These are phyloP conservation scores for Epizoanthus stellaris DNA, from an alignment of 92 coral and sea anemone genomes.

Conservation along the genomic window DNA sequence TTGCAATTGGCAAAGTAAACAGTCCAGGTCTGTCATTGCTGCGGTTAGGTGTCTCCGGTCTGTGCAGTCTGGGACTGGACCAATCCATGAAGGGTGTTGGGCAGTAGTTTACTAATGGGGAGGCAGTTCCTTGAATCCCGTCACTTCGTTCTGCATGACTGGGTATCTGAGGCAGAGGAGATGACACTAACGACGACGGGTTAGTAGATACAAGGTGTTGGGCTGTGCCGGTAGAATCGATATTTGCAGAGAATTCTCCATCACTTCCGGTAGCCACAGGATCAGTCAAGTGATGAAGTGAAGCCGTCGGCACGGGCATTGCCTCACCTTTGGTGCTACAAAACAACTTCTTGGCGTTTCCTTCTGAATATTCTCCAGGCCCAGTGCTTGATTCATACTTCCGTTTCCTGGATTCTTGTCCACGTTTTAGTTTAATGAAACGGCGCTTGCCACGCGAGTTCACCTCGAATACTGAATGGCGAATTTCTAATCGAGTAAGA, in stretches of 20 bases:
- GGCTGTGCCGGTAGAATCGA: neutral
- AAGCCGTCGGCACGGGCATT: neutral
- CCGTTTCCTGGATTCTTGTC: neutral
- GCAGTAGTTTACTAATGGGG: too few relatives aligned
- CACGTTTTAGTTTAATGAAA: conserved; percentile 11
- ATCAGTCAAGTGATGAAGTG: neutral
- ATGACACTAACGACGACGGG: too few relatives aligned
- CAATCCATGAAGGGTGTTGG: too few relatives aligned
- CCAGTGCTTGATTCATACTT: neutral
- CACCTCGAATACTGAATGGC: too few relatives aligned
- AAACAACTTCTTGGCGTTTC: neutral
- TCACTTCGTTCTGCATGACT: neutral
- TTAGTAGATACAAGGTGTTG: too few relatives aligned
- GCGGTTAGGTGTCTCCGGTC: too few relatives aligned
- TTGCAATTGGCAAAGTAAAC: neutral
- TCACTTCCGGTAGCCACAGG: too few relatives aligned
- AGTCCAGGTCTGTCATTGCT: too few relatives aligned
- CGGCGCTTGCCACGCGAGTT: neutral
- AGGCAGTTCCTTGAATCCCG: too few relatives aligned
- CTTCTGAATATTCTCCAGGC: neutral
- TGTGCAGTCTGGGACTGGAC: too few relatives aligned
- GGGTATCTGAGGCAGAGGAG: neutral
- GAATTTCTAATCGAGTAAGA: neutral
- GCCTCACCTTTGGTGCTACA: neutral
- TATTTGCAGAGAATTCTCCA: too few relatives aligned